Conservation (phyloP, 2,113 vertebrate species). For the Phasianus colchicus region DNA sequence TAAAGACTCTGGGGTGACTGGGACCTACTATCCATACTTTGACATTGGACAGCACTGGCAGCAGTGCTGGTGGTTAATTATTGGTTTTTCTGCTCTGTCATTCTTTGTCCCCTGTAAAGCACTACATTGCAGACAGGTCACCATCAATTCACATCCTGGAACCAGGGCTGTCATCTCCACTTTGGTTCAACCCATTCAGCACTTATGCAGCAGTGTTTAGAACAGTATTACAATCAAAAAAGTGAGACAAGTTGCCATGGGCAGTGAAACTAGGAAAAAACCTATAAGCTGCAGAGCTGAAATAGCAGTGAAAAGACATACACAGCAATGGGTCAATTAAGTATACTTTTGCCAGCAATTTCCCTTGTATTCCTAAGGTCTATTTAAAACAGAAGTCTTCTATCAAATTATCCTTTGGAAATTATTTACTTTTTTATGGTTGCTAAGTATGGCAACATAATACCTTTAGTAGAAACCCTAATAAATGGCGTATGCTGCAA, state of each 20-base stretch:
- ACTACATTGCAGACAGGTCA: not conserved
- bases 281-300: conserved; percentile 6
- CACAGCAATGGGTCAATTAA: conserved; percentile 43
- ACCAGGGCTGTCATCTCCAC: not conserved
- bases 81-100: not conserved
- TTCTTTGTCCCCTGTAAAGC: not conserved
- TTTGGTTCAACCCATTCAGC: not conserved
- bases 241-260: not conserved
- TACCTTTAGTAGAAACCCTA: conserved; percentile 74
- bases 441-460: conserved; percentile 73
- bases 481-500: conserved; percentile 68
- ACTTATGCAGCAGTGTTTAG: not conserved
- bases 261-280: not conserved
- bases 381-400: conserved; percentile 75
- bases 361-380: conserved; percentile 53
- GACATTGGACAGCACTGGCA: not conserved
- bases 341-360: conserved; percentile 64
- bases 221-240: not conserved
- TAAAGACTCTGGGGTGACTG: too few species aligned
- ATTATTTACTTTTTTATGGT: conserved; percentile 78
- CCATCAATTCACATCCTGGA: not conserved
- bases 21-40: not conserved
- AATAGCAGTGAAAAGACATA: conserved; percentile 27
- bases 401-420: conserved; percentile 75
- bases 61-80: not conserved